Percentiles rank a stretch among this genome's conserved stretches.
These are phyloP conservation scores for Eulimnadia texana DNA, from an alignment of 1,140 invertebrate genomes.

Conservation along the genomic window DNA sequence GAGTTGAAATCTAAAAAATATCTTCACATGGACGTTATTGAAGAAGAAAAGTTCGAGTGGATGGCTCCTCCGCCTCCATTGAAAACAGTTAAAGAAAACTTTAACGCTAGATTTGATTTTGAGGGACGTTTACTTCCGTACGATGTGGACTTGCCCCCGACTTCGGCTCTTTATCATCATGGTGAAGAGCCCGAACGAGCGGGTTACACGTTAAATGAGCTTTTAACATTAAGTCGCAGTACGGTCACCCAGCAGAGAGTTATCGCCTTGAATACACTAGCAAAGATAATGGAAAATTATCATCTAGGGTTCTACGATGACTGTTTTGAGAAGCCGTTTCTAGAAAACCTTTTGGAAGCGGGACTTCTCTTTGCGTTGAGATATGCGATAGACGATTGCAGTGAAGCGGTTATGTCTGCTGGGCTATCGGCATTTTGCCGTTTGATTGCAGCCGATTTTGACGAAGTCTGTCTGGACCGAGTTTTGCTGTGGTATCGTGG, in stretches of 20 bases:
- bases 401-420: slow-evolving; percentile 51
- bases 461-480: slow-evolving; percentile 40
- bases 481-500: slow-evolving; percentile 48
- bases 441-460: slow-evolving; percentile 13
- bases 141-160: slow-evolving; percentile 41
- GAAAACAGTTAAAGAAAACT: slow-evolving; percentile 32
- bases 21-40: slow-evolving; percentile 65
- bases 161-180: slow-evolving; percentile 68
- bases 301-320: slow-evolving; percentile 44
- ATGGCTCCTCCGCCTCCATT: slow-evolving; percentile 36
- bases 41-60: slow-evolving; percentile 72
- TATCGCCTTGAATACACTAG: slow-evolving; percentile 57
- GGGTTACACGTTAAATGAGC: slow-evolving; percentile 73
- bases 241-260: slow-evolving; percentile 58
- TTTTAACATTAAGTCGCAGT: slow-evolving; percentile 55
- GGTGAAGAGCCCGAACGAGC: slow-evolving; percentile 78
- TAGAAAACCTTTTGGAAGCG: slow-evolving; percentile 38
- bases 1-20: slow-evolving; percentile 44
- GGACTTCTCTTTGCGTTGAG: slow-evolving; percentile 62
- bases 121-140: slow-evolving; percentile 51
- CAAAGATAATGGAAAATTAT: slow-evolving; percentile 49
- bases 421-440: slow-evolving; percentile 40
- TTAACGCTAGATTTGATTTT: slow-evolving; percentile 52
- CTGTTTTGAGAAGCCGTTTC: slow-evolving; percentile 33
- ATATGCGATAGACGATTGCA: slow-evolving; percentile 69